Evolutionary conservation across 2,888 invertebrate species (phyloP).

Genomic region (Xylota segnis): DNA sequence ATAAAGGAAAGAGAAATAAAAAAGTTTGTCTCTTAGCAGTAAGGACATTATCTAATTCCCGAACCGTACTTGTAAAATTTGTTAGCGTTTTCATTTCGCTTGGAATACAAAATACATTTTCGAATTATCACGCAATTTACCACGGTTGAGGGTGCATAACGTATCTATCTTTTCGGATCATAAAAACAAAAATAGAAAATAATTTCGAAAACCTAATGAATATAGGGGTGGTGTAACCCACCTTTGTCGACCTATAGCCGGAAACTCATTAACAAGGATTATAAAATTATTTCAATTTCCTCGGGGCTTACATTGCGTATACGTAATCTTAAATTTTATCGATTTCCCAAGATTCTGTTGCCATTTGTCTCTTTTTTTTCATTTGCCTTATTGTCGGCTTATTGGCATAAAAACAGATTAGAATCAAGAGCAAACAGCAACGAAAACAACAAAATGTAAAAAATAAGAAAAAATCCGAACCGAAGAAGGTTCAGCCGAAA

Average conservation of each 20-base stretch:
- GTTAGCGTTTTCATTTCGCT: no score
- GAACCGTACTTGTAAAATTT: no score
- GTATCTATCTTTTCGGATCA: not conserved
- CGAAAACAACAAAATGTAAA: not conserved
- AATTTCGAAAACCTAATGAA: not conserved
- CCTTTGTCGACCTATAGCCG: not conserved
- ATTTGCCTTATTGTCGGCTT: constrained; percentile 37
- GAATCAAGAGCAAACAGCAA: constrained; percentile 55
- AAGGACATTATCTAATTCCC: no score
- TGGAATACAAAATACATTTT: no score
- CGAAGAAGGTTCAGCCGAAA: constrained; percentile 66
- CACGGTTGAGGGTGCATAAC: no score
- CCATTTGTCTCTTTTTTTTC: constrained; percentile 17
- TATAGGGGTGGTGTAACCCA: not conserved
- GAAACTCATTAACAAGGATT: constrained; percentile 15
- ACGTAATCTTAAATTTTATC: constrained; percentile 35
- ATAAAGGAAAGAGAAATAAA: no score
- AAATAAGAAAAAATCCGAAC: not conserved
- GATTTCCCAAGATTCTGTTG: constrained; percentile 22
- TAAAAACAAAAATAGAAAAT: not conserved
- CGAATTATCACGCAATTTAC: no score
- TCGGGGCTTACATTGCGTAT: constrained; percentile 13
- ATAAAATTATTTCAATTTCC: constrained; percentile 37
- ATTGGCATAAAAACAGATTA: constrained; percentile 62
- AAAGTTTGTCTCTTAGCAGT: no score